Base-by-base conservation (phyloP, 2,888 invertebrate species). In the Aleiodes leptofemur region DNA sequence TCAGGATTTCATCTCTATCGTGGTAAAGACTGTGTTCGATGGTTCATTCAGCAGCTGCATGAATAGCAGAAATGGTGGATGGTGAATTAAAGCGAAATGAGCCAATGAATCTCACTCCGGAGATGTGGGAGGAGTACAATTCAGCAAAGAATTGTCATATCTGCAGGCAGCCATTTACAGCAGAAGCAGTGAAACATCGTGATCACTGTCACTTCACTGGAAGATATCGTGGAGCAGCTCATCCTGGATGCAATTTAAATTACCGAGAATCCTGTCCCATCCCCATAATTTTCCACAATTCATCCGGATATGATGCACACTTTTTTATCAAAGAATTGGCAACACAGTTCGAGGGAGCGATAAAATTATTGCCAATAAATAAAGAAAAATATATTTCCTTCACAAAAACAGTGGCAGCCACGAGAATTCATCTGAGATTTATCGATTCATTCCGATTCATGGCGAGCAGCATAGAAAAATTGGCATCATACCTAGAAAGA, bases 381-480 rank as follows among this genome's bases (percentile, higher is more conserved):
- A 56, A 14, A 56, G 56, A 56, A 23, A 56, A 56, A 56, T 38
- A 38, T 38, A 38, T 38, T 38, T 38, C 38, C 5, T 38, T 38
- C 38, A 38, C 38, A 38, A 23, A 56, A 56, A 14, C 56, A 56
- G 56, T 56, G 23, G 56, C 9, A 16, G 3, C n/a, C 6, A 56
- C 56, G 4, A 56, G 31, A 56, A 23, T 56, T 4, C 56, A 56
- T 56, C 4, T 56, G 3, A 53, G 14, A 16, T 56, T 56, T 4
- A 56, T 56, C 11, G 56, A 56, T 14, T 56, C 56, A 56, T 56
- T 53, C 53, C 53, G 53, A 0, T 53, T 53, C 53, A 56, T 56
- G 56, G 14, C 56, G 4, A 56, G 16, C 7, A 56, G 56, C 14
- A 56, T 56, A 7, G 56, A 56, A 11, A 56, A 56, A 56, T 56